Evolutionary conservation across 2,888 invertebrate genomes (phyloP).

Genomic region (Oeneis ivallda): DNA sequence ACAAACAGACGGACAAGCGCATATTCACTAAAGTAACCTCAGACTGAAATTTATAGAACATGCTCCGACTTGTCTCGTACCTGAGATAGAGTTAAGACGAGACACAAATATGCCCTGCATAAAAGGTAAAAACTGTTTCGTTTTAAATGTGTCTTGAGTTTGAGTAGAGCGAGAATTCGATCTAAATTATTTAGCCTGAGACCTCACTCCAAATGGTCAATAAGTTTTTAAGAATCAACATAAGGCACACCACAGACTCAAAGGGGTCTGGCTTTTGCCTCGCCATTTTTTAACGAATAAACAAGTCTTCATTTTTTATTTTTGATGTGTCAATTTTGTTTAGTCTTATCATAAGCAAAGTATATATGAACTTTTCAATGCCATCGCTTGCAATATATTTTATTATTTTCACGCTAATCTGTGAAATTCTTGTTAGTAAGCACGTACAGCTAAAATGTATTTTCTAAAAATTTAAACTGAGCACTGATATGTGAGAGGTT

Average conservation of each 20-base stretch:
- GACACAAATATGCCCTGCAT: too few relatives aligned
- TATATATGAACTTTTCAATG: not conserved
- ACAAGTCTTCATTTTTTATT: not conserved
- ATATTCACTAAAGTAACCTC: too few relatives aligned
- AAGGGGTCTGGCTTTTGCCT: not conserved
- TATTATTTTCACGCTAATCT: not conserved
- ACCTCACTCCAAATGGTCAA: too few relatives aligned
- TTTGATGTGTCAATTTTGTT: constrained; percentile 14
- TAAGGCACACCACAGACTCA: not conserved
- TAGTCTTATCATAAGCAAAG: constrained; percentile 8
- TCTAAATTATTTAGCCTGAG: too few relatives aligned
- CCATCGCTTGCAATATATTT: too few relatives aligned
- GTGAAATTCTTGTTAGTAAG: not conserved
- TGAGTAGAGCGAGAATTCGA: too few relatives aligned
- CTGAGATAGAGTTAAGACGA: too few relatives aligned
- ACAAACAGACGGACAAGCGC: too few relatives aligned
- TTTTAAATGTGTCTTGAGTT: too few relatives aligned
- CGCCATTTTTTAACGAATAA: not conserved
- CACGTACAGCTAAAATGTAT: not conserved
- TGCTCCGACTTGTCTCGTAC: too few relatives aligned
- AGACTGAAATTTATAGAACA: too few relatives aligned
- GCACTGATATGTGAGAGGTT: constrained; percentile 10
- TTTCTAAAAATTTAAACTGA: not conserved
- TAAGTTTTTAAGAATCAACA: not conserved
- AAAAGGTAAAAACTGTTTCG: too few relatives aligned